Base-by-base conservation (phyloP, 2,113 vertebrate species). In the Irena cyanogastra region DNA sequence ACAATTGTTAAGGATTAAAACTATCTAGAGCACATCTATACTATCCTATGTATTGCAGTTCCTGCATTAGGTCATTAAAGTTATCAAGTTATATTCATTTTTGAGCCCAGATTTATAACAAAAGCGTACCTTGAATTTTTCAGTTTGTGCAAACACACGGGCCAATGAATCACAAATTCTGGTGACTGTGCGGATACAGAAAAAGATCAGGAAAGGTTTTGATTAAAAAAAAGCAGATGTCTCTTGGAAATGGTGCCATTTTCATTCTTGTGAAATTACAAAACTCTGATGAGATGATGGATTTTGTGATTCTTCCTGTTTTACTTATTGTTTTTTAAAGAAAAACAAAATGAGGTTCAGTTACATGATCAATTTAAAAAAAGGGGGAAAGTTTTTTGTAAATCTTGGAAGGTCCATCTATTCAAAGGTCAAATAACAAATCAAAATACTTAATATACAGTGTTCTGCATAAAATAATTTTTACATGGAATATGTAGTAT, bases 351-450 rank as follows among this genome's bases (percentile, higher is more conserved):
- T 0, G 3, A 4, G 5, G 42, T 45, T 83, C 18, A 33, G 18
- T 33, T 78, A 14, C 24, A 68, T 5, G 22, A 63, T 26, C 50
- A 64, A 14, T 72, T 11, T 50, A 33, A 49, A 52, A 9, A 7
- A 2, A 2, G 2, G 2, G 0, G 4, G 5, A 1, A 7, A 1
- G 1, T 8, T 75, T 60, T 16, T 63, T 85, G 21, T 63, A 53
- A 59, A 41, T 60, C 30, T 78, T 52, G 28, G 10, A 86, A 80
- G 13, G 14, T 35, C 24, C 12, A 16, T 63, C 20, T 33, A 8
- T 54, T 85, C 61, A 68, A 66, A 82, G 37, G 9, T 50, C 42
- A 92, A 71, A 44, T 44, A 69, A 42, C 9, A 69, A 70, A 63
- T n/a, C 20, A 57, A 85, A 93, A 42, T 27, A 59, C 13, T 78